Conservation (phyloP, 2,113 vertebrate genomes). For the Nannobrachium achirus region DNA sequence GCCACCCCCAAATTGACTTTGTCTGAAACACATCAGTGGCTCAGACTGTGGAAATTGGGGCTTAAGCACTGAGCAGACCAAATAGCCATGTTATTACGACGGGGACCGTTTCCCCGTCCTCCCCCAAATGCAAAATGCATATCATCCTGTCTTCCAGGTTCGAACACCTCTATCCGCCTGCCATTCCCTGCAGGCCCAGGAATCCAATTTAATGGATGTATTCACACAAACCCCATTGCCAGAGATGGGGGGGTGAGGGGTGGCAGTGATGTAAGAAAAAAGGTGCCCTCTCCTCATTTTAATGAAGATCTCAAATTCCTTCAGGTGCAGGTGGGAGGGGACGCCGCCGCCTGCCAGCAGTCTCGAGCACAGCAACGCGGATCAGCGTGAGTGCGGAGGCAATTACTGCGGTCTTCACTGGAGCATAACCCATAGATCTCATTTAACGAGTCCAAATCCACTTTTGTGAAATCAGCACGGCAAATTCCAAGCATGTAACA, state of each 20-base stretch:
- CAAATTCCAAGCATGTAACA: slow-evolving; percentile 10
- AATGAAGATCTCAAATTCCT: slow-evolving; percentile 68
- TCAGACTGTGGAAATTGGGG: slow-evolving; percentile 63
- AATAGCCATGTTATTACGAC: slow-evolving; percentile 67
- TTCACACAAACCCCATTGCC: slow-evolving; percentile 70
- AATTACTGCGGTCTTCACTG: slow-evolving; percentile 48
- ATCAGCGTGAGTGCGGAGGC: slow-evolving; percentile 37
- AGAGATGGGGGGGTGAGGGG: slow-evolving; percentile 41
- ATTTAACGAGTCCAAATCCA: slow-evolving; percentile 37
- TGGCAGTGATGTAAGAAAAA: slow-evolving; percentile 56
- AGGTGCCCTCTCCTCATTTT: slow-evolving; percentile 62
- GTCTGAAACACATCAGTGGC: slow-evolving; percentile 69
- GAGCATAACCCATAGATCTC: slow-evolving; percentile 48
- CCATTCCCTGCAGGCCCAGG: slow-evolving; percentile 67
- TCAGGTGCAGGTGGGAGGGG: slow-evolving; percentile 46
- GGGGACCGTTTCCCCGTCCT: slow-evolving; percentile 52
- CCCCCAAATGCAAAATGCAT: slow-evolving; percentile 64
- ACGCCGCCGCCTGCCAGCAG: slow-evolving; percentile 26
- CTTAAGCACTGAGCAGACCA: slow-evolving; percentile 66
- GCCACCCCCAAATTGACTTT: slow-evolving; percentile 66
- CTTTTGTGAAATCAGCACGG: slow-evolving; percentile 15
- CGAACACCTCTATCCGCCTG: slow-evolving; percentile 58
- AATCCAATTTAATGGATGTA: slow-evolving; percentile 81
- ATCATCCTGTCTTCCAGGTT: slow-evolving; percentile 60
- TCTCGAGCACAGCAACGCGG: slow-evolving; percentile 41